Conservation (phyloP, 2,888 invertebrate genomes). For the Neria commutata region DNA sequence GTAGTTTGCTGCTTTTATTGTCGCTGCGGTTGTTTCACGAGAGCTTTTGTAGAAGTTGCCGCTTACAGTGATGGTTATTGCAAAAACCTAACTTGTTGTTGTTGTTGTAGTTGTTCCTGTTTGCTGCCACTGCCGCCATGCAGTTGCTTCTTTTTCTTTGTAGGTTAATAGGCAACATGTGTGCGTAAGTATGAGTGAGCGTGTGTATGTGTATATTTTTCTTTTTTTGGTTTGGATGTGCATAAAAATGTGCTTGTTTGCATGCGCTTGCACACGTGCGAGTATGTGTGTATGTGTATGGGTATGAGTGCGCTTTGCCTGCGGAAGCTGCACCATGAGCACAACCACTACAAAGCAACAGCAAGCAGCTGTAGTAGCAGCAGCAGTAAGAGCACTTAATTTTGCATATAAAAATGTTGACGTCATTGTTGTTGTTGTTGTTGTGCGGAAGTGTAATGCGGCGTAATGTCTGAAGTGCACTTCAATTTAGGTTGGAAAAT, state of each 20-base stretch:
- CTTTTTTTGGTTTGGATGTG: conserved; percentile 29
- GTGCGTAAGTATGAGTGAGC: conserved; percentile 8
- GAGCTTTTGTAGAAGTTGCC: no score
- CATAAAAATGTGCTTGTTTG: background rate
- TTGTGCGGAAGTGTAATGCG: conserved; percentile 15
- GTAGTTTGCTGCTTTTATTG: background rate
- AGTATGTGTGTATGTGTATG: background rate
- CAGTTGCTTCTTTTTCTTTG: background rate
- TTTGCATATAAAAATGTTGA: conserved; percentile 6
- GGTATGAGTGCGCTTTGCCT: background rate
- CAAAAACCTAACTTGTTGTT: background rate
- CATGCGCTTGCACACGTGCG: background rate
- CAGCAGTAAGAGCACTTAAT: conserved; percentile 8
- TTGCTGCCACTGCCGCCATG: background rate
- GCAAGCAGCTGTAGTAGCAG: background rate
- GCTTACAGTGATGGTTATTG: no score
- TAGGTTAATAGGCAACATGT: conserved; percentile 3
- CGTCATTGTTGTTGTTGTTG: background rate
- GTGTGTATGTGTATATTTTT: conserved; percentile 12
- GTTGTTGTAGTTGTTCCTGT: background rate
- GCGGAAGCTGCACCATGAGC: background rate
- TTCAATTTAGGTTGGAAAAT: conserved; percentile 20
- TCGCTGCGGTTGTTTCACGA: background rate
- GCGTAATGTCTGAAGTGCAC: conserved; percentile 17
- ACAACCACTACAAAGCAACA: conserved; percentile 10